Conservation (phyloP, 1,140 invertebrate genomes). For the Drosophila sp. region DNA sequence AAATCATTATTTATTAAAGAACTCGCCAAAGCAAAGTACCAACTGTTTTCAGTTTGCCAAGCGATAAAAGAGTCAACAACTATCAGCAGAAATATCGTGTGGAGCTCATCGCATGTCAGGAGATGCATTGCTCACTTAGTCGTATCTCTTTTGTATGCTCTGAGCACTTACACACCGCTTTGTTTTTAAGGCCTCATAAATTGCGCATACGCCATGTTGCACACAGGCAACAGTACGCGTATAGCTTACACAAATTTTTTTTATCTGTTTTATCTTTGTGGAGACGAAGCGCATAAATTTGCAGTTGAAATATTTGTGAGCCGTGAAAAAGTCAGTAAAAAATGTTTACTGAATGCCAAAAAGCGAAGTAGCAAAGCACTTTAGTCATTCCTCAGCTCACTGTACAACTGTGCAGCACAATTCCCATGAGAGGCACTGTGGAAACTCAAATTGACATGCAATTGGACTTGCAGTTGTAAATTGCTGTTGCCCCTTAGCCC, state of each 20-base stretch:
- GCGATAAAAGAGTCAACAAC: neutral
- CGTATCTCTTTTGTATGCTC: conserved; percentile 20
- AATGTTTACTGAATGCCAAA: conserved; percentile 54
- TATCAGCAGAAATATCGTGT: conserved; percentile 19
- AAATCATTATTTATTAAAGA: too few species aligned
- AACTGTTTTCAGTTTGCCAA: neutral
- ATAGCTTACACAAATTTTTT: conserved; percentile 29
- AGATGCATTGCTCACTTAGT: conserved; percentile 42
- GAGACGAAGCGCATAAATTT: conserved; percentile 72
- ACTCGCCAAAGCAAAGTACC: too few species aligned
- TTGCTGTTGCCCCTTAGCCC: conserved; percentile 36
- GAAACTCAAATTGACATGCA: conserved; percentile 65
- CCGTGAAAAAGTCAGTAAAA: conserved; percentile 48
- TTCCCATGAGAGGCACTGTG: conserved; percentile 9
- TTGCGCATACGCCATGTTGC: conserved; percentile 77
- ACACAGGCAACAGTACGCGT: conserved; percentile 20
- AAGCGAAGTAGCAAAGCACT: conserved; percentile 40
- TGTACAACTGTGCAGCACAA: neutral
- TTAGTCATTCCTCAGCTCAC: conserved; percentile 39
- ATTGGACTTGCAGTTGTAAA: conserved; percentile 70
- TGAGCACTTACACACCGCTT: conserved; percentile 56
- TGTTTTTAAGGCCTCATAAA: conserved; percentile 77
- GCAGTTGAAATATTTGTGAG: conserved; percentile 74
- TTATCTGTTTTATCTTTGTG: conserved; percentile 16
- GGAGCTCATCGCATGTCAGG: neutral